A percentile compares a stretch with the other conserved stretches of the same genome.
These are phyloP conservation scores for Xiphophorus hellerii DNA, from an alignment of 2,113 vertebrate genomes.

Conservation along the genomic window DNA sequence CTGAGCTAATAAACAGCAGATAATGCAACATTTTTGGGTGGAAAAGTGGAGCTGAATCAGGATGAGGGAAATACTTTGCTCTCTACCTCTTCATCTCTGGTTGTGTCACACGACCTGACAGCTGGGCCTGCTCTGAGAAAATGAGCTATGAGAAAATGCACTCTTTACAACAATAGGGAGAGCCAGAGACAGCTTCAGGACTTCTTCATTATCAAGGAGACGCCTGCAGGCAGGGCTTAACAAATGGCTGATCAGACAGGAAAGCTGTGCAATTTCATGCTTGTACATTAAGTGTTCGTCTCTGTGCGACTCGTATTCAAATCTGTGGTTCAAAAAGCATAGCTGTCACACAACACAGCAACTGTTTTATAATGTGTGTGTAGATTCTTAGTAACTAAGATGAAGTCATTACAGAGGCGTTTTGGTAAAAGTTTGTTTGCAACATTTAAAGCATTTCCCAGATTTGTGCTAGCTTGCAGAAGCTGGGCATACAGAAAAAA, in stretches of 20 bases:
- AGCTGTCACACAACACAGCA: not conserved
- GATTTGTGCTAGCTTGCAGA: conserved; percentile 15
- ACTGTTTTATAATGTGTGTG: not conserved
- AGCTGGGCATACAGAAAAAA: conserved; percentile 35
- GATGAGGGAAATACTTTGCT: conserved; percentile 21
- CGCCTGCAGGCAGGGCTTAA: conserved; percentile 49
- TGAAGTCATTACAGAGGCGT: not conserved
- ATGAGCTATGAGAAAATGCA: conserved; percentile 51
- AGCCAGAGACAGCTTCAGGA: conserved; percentile 67
- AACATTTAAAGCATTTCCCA: conserved; percentile 20
- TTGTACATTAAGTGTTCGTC: conserved; percentile 43
- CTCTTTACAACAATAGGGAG: conserved; percentile 70
- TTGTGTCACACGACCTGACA: conserved; percentile 80
- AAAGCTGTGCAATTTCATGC: conserved; percentile 68
- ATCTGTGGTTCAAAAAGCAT: conserved; percentile 2
- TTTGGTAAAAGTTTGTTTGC: not conserved
- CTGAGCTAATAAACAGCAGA: conserved; percentile 18
- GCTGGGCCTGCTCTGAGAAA: conserved; percentile 81
- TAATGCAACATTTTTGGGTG: conserved; percentile 14
- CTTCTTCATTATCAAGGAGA: conserved; percentile 66
- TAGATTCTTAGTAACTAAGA: not conserved
- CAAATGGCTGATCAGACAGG: conserved; percentile 53
- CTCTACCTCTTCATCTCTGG: conserved; percentile 13
- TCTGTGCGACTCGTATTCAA: conserved; percentile 48
- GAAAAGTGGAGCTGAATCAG: conserved; percentile 2